A percentile compares a stretch with the other conserved stretches of the same genome.
Evolutionary conservation across 2,888 invertebrate species (phyloP).

Genomic region (Poecilus cupreus): DNA sequence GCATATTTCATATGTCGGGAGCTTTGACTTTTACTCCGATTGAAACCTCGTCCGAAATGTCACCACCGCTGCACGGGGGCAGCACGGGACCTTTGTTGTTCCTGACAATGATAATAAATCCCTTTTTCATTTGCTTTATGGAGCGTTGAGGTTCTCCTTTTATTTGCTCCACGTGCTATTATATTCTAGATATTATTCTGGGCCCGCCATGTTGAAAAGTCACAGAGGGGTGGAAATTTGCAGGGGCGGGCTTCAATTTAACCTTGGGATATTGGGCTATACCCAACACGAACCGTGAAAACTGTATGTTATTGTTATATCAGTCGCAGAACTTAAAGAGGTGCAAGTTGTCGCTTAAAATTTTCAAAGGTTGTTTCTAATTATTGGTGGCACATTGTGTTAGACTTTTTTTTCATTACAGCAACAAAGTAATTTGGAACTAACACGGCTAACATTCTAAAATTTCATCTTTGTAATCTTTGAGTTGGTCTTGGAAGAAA

Average conservation of each 20-base stretch:
- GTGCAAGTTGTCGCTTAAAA: no score
- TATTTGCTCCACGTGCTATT: constrained; percentile 36
- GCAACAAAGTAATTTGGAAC: no score
- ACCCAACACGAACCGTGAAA: no score
- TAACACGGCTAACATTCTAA: no score
- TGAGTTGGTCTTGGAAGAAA: no score
- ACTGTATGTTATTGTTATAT: no score
- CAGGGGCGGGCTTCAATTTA: not conserved
- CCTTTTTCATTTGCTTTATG: constrained; percentile 54
- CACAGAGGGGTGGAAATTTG: not conserved
- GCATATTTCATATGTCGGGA: constrained; percentile 1
- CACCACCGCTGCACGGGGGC: not conserved
- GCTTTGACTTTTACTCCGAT: constrained; percentile 9
- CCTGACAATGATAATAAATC: constrained; percentile 52
- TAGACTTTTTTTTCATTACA: no score
- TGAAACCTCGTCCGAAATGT: constrained; percentile 1
- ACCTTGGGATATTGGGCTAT: no score
- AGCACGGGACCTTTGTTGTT: constrained; percentile 44
- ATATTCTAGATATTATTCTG: constrained; percentile 8
- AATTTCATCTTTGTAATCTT: no score
- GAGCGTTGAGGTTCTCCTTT: constrained; percentile 17
- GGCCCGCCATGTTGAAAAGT: not conserved
- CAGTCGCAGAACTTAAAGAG: no score
- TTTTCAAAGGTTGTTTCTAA: no score
- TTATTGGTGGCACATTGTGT: no score